Evolutionary conservation across 2,797 vertebrate species (phyloP).

Genomic region (Pangasius larnaudii): DNA sequence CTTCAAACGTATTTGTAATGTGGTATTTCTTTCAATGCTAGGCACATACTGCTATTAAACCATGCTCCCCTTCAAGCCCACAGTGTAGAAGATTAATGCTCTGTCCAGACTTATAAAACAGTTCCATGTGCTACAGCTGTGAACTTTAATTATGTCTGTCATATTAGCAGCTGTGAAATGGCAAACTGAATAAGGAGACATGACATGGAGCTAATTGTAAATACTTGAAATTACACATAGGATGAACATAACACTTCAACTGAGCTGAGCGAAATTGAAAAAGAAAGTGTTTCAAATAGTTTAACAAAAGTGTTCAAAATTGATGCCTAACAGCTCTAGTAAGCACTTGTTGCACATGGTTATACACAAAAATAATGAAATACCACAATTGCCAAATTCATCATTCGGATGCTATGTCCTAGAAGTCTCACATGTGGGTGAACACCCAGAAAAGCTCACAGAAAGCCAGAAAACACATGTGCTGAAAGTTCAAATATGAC

Average conservation of each 20-base stretch:
- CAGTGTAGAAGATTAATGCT: not conserved
- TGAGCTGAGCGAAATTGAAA: not conserved
- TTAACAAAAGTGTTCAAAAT: too few relatives aligned
- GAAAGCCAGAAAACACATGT: not conserved
- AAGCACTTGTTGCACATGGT: not conserved
- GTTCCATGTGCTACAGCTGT: not conserved
- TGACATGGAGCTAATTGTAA: not conserved
- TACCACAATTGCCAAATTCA: not conserved
- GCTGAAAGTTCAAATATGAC: not conserved
- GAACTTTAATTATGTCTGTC: not conserved
- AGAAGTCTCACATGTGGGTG: not conserved
- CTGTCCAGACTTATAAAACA: not conserved
- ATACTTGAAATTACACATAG: not conserved
- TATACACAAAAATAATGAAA: not conserved
- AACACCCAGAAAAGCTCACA: conserved; percentile 19
- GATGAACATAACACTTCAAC: not conserved
- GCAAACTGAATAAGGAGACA: not conserved
- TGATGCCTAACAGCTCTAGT: not conserved
- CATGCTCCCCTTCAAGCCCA: not conserved
- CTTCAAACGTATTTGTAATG: not conserved
- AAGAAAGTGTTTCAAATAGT: not conserved
- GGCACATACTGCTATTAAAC: not conserved
- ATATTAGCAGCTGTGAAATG: not conserved
- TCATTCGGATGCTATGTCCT: not conserved
- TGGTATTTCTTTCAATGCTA: not conserved